phyloP scores from a whole-genome alignment of 2,797 vertebrate species.

The Urosaurus nigricauda region DNA sequence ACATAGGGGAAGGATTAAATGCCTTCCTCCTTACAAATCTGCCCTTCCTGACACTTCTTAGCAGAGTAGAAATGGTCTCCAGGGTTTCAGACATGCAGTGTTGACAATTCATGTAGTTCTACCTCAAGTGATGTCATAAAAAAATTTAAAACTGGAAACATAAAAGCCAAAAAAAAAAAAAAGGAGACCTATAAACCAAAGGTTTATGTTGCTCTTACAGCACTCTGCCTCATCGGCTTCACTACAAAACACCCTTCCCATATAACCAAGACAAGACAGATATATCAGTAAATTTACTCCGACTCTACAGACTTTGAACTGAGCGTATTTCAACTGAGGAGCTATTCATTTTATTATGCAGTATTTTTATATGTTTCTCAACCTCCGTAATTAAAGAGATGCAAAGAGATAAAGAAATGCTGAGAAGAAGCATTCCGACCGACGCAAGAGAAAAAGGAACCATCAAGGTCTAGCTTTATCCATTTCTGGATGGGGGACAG shows the following conservation, averaged over 20 bases:
- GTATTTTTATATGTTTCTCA: neutral
- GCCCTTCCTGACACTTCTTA: neutral
- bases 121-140: constrained; percentile 38
- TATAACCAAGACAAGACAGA: neutral
- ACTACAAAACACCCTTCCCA: constrained; percentile 42
- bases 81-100: neutral
- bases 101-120: constrained; percentile 5
- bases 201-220: constrained; percentile 57
- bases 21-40: neutral
- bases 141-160: constrained; percentile 45
- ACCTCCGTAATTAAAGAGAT: constrained; percentile 7
- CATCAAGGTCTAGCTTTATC: neutral
- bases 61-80: neutral
- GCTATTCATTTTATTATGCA: constrained; percentile 16
- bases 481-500: neutral
- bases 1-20: neutral
- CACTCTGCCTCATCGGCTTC: constrained; percentile 48
- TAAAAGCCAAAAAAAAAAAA: constrained; percentile 47
- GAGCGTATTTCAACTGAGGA: constrained; percentile 24
- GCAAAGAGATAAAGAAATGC: neutral
- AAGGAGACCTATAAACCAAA: constrained; percentile 56
- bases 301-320: constrained; percentile 1
- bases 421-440: neutral
- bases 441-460: neutral
- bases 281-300: constrained; percentile 24